These are phyloP conservation scores for Etheostoma spectabile DNA, from an alignment of 2,113 vertebrate species.

Conservation along the genomic window DNA sequence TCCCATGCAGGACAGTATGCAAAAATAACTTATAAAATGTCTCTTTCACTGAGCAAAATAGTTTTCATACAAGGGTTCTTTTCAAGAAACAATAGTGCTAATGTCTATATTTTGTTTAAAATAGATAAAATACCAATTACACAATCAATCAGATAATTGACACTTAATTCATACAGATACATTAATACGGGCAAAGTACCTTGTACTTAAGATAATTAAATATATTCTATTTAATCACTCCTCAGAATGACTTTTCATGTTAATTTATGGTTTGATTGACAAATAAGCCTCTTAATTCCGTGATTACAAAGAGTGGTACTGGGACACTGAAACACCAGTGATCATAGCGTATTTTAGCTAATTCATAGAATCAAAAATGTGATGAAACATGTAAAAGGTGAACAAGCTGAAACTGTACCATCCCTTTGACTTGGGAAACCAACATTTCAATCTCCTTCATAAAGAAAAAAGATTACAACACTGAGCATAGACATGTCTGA, in stretches of 20 bases:
- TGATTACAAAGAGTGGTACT: conserved; percentile 33
- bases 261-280: conserved; percentile 44
- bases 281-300: conserved; percentile 54
- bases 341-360: conserved; percentile 37
- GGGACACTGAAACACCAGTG: conserved; percentile 51
- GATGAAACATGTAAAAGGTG: conserved; percentile 47
- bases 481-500: conserved; percentile 15
- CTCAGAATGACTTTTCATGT: conserved; percentile 41
- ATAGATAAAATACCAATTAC: conserved; percentile 72
- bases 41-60: conserved; percentile 80
- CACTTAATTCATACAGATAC: conserved; percentile 55
- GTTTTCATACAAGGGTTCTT: conserved; percentile 71
- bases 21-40: conserved; percentile 83
- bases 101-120: conserved; percentile 59
- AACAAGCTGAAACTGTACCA: conserved; percentile 29
- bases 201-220: conserved; percentile 69
- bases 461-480: conserved; percentile 28
- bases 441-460: conserved; percentile 28
- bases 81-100: conserved; percentile 63
- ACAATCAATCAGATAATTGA: conserved; percentile 56
- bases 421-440: conserved; percentile 33
- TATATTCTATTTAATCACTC: conserved; percentile 57
- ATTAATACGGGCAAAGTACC: conserved; percentile 62
- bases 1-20: conserved; percentile 76
- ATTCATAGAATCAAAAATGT: conserved; percentile 73